A percentile compares a stretch with the other conserved stretches of the same genome.
phyloP scores from a whole-genome alignment of 2,113 vertebrate genomes.

The Ploceus nigricollis region DNA sequence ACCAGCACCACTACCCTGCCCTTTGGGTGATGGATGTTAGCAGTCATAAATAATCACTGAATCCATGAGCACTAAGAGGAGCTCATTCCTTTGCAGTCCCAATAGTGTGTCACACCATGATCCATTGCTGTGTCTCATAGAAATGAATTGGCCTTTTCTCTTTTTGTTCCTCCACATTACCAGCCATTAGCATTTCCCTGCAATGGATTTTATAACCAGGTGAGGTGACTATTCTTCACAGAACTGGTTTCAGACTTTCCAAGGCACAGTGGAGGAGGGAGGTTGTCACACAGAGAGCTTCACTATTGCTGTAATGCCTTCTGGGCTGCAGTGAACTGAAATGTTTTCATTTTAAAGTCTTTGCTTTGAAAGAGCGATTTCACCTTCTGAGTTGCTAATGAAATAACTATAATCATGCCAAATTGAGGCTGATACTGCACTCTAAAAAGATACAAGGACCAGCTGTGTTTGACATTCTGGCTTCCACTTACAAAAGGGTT shows the following conservation, averaged over 20 bases:
- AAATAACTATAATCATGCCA: background rate
- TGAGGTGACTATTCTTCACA: background rate
- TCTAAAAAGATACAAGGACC: background rate
- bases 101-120: background rate
- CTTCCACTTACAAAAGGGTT: background rate
- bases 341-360: background rate
- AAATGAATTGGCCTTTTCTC: constrained; percentile 5
- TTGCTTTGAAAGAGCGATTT: background rate
- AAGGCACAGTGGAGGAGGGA: background rate
- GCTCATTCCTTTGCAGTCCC: background rate
- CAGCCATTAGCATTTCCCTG: constrained; percentile 5
- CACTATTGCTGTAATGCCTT: background rate
- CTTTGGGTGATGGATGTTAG: constrained; percentile 27
- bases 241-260: background rate
- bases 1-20: background rate
- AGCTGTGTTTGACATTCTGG: background rate
- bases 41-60: background rate
- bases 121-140: background rate
- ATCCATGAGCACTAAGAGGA: background rate
- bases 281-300: background rate
- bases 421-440: background rate
- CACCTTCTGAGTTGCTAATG: background rate
- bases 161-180: background rate
- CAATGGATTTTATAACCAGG: background rate
- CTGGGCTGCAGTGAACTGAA: background rate